Conservation (phyloP, 2,797 vertebrate species). For the Catharus ustulatus region DNA sequence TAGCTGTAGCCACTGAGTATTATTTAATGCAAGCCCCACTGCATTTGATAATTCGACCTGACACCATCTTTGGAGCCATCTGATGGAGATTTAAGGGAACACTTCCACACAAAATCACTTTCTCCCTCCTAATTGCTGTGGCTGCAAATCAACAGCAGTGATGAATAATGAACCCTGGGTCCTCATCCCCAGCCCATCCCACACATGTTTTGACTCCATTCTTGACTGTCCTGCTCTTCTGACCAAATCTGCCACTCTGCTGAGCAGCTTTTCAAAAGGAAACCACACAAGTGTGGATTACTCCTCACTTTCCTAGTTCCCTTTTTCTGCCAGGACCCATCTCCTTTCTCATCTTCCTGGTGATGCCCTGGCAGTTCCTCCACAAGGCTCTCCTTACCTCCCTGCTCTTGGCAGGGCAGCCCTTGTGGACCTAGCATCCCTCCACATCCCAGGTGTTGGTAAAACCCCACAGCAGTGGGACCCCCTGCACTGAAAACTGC, state of each 20-base stretch:
- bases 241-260: background rate
- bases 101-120: background rate
- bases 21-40: background rate
- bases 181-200: background rate
- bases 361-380: background rate
- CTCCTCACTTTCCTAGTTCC: background rate
- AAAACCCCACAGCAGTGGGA: background rate
- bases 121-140: background rate
- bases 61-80: background rate
- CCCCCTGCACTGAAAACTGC: background rate
- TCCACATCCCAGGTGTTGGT: fast-evolving
- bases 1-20: background rate
- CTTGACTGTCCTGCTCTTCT: background rate
- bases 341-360: background rate
- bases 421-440: fast-evolving
- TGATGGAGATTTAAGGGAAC: background rate
- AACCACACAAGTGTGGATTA: fast-evolving
- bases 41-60: background rate
- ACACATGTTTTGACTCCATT: background rate
- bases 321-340: background rate
- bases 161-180: background rate
- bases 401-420: background rate
- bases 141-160: background rate
- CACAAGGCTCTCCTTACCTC: background rate
- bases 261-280: background rate